phyloP scores from a whole-genome alignment of 1,140 invertebrate genomes.

The Drusus annulatus region DNA sequence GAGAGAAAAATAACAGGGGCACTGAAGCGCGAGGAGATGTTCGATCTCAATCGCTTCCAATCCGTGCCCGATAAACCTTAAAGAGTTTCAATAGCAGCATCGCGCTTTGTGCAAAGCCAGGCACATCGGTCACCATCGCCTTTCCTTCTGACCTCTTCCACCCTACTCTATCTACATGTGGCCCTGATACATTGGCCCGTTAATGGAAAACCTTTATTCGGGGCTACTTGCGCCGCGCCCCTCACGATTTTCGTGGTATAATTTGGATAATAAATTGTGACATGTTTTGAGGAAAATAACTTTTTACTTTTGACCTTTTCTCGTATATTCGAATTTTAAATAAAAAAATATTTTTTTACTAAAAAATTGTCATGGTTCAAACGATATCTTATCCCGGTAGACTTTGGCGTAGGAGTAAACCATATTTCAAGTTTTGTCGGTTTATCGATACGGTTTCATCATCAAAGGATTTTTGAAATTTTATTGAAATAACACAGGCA shows the following conservation, averaged over 20 bases:
- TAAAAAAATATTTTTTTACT: too few species aligned
- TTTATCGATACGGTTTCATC: too few species aligned
- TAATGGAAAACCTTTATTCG: slow-evolving; percentile 32
- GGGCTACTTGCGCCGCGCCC: background rate
- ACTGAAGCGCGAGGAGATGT: slow-evolving; percentile 1
- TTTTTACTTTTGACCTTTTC: slow-evolving; percentile 16
- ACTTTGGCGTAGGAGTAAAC: too few species aligned
- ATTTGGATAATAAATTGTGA: slow-evolving; percentile 33
- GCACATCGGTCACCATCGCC: slow-evolving; percentile 54
- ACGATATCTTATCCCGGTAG: too few species aligned
- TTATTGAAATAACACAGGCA: too few species aligned
- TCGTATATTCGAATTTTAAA: too few species aligned
- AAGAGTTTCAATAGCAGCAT: slow-evolving; percentile 56
- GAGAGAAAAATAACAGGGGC: slow-evolving; percentile 18
- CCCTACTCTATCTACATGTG: slow-evolving; percentile 33
- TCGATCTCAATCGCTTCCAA: slow-evolving; percentile 40
- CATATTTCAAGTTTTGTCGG: too few species aligned
- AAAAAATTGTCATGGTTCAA: too few species aligned
- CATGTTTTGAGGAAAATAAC: slow-evolving; percentile 10
- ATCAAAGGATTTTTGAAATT: too few species aligned
- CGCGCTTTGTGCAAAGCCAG: slow-evolving; percentile 46
- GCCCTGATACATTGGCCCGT: slow-evolving; percentile 39
- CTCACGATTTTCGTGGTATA: slow-evolving; percentile 2
- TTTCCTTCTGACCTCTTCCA: slow-evolving; percentile 42
- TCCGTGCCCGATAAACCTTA: slow-evolving; percentile 44